Evolutionary conservation across 1,140 invertebrate genomes (phyloP), one percentile per base, ranked within the genome.

Genomic region (Dendrolimus kikuchii): DNA sequence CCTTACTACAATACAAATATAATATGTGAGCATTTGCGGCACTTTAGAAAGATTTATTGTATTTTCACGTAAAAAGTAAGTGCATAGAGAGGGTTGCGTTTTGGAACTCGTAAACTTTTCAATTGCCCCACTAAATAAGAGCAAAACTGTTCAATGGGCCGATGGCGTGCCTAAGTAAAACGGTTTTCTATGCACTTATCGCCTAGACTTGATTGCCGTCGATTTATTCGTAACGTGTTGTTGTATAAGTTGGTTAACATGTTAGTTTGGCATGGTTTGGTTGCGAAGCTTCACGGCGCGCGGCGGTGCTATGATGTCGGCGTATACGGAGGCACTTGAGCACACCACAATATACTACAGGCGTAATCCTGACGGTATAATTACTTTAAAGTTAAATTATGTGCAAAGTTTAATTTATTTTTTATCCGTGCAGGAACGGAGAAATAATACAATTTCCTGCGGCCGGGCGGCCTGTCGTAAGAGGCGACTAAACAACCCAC

Each of bases 281-380:
- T 54, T 42, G 38, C 23, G 38, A 9, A 43, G 42, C 46, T 54
- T 41, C 56, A 49, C 49, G 46, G 53, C 48, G 10, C 40, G 45
- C 6, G 46, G 47, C 51, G 47, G 54, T 57, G 42, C 55, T 9
- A 53, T 51, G 38, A 86, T 83, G 80, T 64, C 62, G 37, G 64
- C 69, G 7, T 62, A 76, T 44, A 59, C 71, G 5, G 81, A 84
- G 39, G 60, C 74, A 48, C 73, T 86, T 40, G 80, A 86, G 48
- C 81, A 86, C 58, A 73, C 81, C 43, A 71, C 68, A 46, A 86
- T 86, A 54, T 86, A 23, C 23, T 23, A 82, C 53, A 58, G 54
- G 9, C 60, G 70, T 38, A 66, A 72, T 44, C 62, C 56, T 44
- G 60, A 77, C 52, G 77, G 77, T 82, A 78, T n/a, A 23, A 45